Base-by-base conservation (phyloP, 2,888 invertebrate genomes). In the Hipparchia semele region DNA sequence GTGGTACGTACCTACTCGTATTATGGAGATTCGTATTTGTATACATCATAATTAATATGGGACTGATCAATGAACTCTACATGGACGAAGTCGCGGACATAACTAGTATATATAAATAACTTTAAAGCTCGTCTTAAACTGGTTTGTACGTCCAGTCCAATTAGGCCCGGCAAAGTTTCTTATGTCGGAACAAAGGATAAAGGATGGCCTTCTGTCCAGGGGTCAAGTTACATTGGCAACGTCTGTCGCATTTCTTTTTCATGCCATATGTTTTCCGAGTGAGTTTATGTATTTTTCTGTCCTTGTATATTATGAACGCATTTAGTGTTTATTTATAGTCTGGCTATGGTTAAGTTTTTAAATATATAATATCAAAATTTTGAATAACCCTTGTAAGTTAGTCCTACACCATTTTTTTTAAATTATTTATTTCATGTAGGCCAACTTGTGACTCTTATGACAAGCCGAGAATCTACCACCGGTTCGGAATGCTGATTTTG, bases 231-330 rank as follows among this genome's bases (percentile, higher is more conserved):
- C 76, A 79, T 73, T 90, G 90, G 90, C 76, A 76, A 74, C 60
- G 71, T 76, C 83, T 84, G 84, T 80, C 83, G 85, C 83, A 84
- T 87, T 89, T 87, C 85, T 88, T 91, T 91, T 91, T 91, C 87
- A 86, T 86, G 85, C 87, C 91, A 92, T 90, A 88, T 92, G 91
- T 91, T 91, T 90, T 87, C 86, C 89, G 89, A 89, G 90, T 86
- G 23, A 33, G 49, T 53, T 53, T 33, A 33, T 33, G 23, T 62
- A 87, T 90, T 90, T 89, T 89, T 90, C 87, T 92, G 88, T 88
- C 90, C 91, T 91, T 91, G 65, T 65, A 53, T 53, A 53, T 53
- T 33, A 33, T 65, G 89, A 77, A 76, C 82, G 87, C 86, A 88
- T 89, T 74, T 73, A 75, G 74, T 68, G 71, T 73, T 77, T 80